Base-by-base conservation (phyloP, 1,140 invertebrate species). In the Phthorimaea operculella region DNA sequence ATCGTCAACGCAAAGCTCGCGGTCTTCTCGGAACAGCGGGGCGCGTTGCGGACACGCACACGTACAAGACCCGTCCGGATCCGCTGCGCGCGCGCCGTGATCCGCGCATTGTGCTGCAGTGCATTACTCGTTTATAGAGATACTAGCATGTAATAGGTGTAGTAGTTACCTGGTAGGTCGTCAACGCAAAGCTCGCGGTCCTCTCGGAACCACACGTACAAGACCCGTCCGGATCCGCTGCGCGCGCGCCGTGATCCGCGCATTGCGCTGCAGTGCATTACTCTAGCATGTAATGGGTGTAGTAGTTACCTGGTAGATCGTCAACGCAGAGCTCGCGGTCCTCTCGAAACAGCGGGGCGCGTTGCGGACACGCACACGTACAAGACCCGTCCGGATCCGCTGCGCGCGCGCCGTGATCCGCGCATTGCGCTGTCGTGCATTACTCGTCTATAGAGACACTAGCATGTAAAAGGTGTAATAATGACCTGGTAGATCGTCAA, bases 1-100 rank as follows among this genome's bases (percentile, higher is more conserved):
- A 59, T 84, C 79, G 55, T 82, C 79, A 10, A 82, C 77, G 60
- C 81, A 84, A 4, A 82, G 69, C 18, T 82, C 79, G n/a, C 79
- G 62, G 54, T 84, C 81, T 48, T 84, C 81, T 54, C 81, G 68
- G 55, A 84, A 84, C 12, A 84, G 68, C 7, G 81, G 81, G 33
- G 79, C 79, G 12, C 78, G 71, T 33, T 73, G 71, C 0, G 81
- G 79, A 42, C 81, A 84, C 2, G 70, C 68, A 64, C 81, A 84
- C 0, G 75, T 64, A 67, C 81, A 84, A 0, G 55, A 59, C 17
- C 21, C 51, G 15, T 14, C 58, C 14, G 54, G 34, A 12, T 54
- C 61, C 11, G 33, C 49, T 16, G 15, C 62, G 33, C 76, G 63
- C 3, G 79, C 80, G 12, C 80, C 76, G 58, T 81, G 78, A 42